Evolutionary conservation across 92 coral and sea anemone genomes (phyloP).

Genomic region (Bergia sp.): DNA sequence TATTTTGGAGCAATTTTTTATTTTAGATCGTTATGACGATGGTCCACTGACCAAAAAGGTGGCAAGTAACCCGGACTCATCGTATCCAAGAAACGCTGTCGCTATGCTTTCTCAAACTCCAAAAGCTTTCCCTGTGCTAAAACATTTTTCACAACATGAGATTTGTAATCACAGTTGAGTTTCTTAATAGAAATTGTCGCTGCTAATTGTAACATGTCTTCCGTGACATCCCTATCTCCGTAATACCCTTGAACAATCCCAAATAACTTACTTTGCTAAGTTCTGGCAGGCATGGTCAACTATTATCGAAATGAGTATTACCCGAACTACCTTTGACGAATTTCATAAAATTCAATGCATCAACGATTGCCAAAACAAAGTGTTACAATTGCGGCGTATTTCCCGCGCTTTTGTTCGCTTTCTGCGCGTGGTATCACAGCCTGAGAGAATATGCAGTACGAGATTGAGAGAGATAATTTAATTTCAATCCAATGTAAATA

Average conservation of each 20-base stretch:
- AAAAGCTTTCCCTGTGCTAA: slow-evolving; percentile 69
- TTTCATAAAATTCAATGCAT: too few species aligned
- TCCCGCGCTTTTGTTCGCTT: too few species aligned
- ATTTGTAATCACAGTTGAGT: slow-evolving; percentile 77
- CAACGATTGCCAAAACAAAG: too few species aligned
- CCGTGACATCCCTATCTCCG: slow-evolving; percentile 50
- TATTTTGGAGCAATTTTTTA: slow-evolving; percentile 46
- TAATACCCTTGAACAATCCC: slow-evolving; percentile 59
- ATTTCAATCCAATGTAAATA: too few species aligned
- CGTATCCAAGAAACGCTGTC: slow-evolving; percentile 80
- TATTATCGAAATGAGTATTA: too few species aligned
- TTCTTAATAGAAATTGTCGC: slow-evolving; percentile 67
- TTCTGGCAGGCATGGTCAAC: too few species aligned
- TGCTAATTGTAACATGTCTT: slow-evolving; percentile 70
- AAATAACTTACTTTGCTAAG: slow-evolving; percentile 19
- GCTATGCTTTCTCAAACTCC: slow-evolving; percentile 92
- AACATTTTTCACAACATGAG: slow-evolving; percentile 81
- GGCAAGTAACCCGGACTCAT: slow-evolving; percentile 84
- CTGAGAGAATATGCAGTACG: too few species aligned
- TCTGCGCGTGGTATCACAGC: too few species aligned
- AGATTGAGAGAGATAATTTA: too few species aligned
- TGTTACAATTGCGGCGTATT: too few species aligned
- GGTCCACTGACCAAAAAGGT: slow-evolving; percentile 91
- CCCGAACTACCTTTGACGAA: too few species aligned
- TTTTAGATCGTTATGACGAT: slow-evolving; percentile 75